These are phyloP conservation scores for Cheilosia impressa DNA, from an alignment of 2,888 invertebrate genomes.

Conservation along the genomic window DNA sequence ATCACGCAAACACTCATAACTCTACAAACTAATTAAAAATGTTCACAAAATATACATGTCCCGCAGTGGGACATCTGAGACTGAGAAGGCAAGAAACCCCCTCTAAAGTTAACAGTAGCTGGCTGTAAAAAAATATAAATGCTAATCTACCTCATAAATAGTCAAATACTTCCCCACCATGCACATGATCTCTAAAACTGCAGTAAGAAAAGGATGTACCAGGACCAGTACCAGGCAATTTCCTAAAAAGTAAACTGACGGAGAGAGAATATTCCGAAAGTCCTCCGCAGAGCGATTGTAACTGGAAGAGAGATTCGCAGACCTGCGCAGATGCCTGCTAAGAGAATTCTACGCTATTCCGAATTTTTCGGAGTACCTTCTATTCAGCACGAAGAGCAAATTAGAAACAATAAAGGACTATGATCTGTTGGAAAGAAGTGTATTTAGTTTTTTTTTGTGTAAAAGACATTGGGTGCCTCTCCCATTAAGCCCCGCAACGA, in stretches of 20 bases:
- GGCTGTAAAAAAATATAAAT: no score
- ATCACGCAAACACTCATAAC: background rate
- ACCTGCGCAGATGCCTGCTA: conserved; percentile 8
- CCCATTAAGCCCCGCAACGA: conserved; percentile 46
- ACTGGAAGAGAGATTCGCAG: background rate
- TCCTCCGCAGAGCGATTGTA: no score
- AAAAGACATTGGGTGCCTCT: conserved; percentile 41
- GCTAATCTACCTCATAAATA: no score
- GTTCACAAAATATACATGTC: no score
- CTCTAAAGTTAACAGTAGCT: no score
- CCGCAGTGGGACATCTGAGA: background rate
- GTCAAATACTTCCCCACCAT: no score
- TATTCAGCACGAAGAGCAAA: background rate
- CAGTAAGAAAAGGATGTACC: no score
- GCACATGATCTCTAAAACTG: no score
- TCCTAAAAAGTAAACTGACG: no score
- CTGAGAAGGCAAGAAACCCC: no score
- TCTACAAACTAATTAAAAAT: background rate
- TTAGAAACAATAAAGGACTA: conserved; percentile 12
- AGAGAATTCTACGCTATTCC: conserved; percentile 26
- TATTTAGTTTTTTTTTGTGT: background rate
- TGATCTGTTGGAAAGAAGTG: background rate
- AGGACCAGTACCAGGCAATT: no score
- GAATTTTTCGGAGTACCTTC: conserved; percentile 14
- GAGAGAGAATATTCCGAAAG: no score